Evolutionary conservation across 2,113 vertebrate species (phyloP), one percentile per base, ranked within the genome.

Genomic region (Lota lota): DNA sequence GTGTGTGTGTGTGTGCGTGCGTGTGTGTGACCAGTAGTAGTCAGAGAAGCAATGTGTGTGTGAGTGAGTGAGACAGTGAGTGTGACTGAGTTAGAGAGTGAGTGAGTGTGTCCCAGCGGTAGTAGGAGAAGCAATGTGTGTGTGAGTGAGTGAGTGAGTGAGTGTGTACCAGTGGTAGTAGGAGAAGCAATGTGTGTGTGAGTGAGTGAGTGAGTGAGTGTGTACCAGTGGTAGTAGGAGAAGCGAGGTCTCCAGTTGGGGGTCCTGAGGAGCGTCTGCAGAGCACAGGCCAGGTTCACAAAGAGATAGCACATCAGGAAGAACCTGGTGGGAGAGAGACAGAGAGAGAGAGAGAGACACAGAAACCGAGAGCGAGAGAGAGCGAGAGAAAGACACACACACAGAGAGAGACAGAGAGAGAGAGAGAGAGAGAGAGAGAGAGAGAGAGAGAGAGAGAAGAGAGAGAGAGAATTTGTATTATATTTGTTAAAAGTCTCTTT

Each of bases 261-360:
- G 1, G 94, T 94, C 74, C 94, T 91, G 77, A 97, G 91, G 40
- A 97, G 89, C 3, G 95, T 97, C 79, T 97, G 95, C 59, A 97
- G 91, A 64, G 91, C 95, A 78, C 95, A 96, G 53, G 95, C 95
- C 88, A 97, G 84, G 80, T 97, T 96, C 47, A 97, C 95, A 79
- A 96, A 96, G 69, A 97, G 90, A 68, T 96, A 97, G 81, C 95
- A 96, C 95, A 97, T 96, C 54, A 97, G 86, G 78, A 96, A 97
- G 79, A 97, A 97, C 95, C 95, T 97, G 62, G 1, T 61, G 1
- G 33, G n/a, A 62, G 21, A 71, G 22, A 21, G 28, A 47, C 58
- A 75, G 3, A 62, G 14, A 65, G 20, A 63, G 28, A 67, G 14
- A 40, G 15, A 54, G 21, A 66, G n/a, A 22, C 17, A 69, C 3